A percentile compares a stretch with the other conserved stretches of the same genome.
Evolutionary conservation across 1,140 invertebrate genomes (phyloP).

Genomic region (Calosoma granatense): DNA sequence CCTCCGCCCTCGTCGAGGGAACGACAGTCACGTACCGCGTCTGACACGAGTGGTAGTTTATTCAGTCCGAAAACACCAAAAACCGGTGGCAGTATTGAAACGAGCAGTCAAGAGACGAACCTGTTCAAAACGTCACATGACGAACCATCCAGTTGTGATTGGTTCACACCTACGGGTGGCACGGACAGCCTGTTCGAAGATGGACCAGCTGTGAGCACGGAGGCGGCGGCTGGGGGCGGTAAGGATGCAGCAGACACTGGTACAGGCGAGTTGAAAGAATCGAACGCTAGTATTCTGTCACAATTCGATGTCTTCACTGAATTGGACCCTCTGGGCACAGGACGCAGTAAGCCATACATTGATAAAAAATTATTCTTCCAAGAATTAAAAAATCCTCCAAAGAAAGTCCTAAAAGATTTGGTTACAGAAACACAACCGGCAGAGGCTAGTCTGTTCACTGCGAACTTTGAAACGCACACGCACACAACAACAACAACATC

Average conservation of each 20-base stretch:
- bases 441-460: slow-evolving; percentile 28
- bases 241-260: background rate
- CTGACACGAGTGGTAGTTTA: slow-evolving; percentile 27
- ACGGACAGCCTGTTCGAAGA: slow-evolving; percentile 26
- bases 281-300: slow-evolving; percentile 30
- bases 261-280: background rate
- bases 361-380: slow-evolving; percentile 94
- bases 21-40: slow-evolving; percentile 24
- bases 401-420: slow-evolving; percentile 80
- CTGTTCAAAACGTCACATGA: slow-evolving; percentile 23
- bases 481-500: slow-evolving; percentile 18
- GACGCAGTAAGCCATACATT: slow-evolving; percentile 79
- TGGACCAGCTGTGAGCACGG: slow-evolving; percentile 13
- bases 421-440: slow-evolving; percentile 32
- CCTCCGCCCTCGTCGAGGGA: slow-evolving; percentile 50
- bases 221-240: slow-evolving; percentile 17
- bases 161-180: slow-evolving; percentile 27
- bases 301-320: slow-evolving; percentile 76
- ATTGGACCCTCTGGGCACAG: slow-evolving; percentile 82
- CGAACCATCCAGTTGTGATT: slow-evolving; percentile 28
- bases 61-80: slow-evolving; percentile 31
- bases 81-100: slow-evolving; percentile 21
- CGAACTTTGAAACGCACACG: slow-evolving; percentile 20
- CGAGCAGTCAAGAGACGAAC: background rate
- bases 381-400: slow-evolving; percentile 84